Evolutionary conservation across 1,140 invertebrate genomes (phyloP), one percentile per base, ranked within the genome.

Genomic region (Drosophila ficusphila): DNA sequence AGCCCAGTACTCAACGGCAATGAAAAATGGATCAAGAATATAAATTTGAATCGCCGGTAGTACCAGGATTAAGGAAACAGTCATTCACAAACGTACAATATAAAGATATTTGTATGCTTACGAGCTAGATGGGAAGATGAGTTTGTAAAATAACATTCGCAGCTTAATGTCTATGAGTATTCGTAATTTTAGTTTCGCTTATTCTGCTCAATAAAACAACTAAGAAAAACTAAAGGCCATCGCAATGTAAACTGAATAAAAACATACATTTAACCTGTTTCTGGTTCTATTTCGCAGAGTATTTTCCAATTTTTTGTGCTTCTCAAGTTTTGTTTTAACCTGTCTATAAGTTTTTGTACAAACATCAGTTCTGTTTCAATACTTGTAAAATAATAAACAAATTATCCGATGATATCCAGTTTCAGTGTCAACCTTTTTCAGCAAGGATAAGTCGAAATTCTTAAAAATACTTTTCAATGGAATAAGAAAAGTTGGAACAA

Each of bases 81-180:
- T 64, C 57, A 69, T 57, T 60, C 39, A 60, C 38, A 48, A 29
- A 48, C 36, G 61, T 33, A 42, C 39, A 64, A 16, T 33, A 42
- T 36, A 64, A 16, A 48, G 41, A 67, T 16, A 49, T 25, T 49
- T 19, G 36, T 46, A 16, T 31, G 16, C 38, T 57, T 56, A 77
- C 14, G 14, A 3, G 18, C 49, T 70, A 46, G 36, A 39, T 46
- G 34, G 12, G 33, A 25, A 9, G 21, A 41, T 47, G 14, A 18
- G 19, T 34, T 58, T 68, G 38, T 69, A 61, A 57, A 54, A 42
- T 47, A 64, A 48, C 21, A 34, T 56, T 46, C 25, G 48, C 33
- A 47, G 72, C 60, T 71, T 83, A 75, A 9, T 27, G 21, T 18
- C 56, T 77, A 89, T 89, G 78, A 88, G 83, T 79, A 88, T 88